Evolutionary conservation across 2,113 vertebrate genomes (phyloP).

Genomic region (Brachyhypopomus occidentalis): DNA sequence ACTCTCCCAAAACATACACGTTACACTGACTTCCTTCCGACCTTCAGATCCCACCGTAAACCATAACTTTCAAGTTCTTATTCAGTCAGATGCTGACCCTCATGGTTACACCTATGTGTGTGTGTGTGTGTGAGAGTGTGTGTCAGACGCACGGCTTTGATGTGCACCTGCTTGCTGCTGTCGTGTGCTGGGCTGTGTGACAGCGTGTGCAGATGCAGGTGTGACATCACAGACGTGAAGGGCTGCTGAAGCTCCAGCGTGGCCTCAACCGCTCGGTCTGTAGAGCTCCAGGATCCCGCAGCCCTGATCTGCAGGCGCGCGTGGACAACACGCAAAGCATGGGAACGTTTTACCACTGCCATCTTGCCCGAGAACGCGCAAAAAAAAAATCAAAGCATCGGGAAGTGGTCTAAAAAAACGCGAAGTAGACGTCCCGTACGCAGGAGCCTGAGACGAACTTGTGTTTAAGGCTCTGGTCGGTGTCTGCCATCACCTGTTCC

Average conservation of each 20-base stretch:
- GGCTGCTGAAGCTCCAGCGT: constrained; percentile 72
- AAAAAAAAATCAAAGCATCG: too few relatives aligned
- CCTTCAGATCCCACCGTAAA: too few relatives aligned
- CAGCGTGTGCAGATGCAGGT: constrained; percentile 67
- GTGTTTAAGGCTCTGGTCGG: background rate
- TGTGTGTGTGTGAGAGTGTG: background rate
- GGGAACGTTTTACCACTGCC: too few relatives aligned
- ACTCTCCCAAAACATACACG: too few relatives aligned
- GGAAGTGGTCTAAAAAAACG: too few relatives aligned
- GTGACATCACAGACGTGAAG: constrained; percentile 69
- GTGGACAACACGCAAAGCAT: too few relatives aligned
- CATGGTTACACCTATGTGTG: too few relatives aligned
- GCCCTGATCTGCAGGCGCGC: constrained; percentile 73
- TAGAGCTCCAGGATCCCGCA: constrained; percentile 69
- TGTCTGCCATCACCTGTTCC: constrained; percentile 65
- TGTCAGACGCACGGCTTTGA: background rate
- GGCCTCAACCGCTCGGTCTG: constrained; percentile 62
- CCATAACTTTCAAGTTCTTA: too few relatives aligned
- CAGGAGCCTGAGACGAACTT: background rate
- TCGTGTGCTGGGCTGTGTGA: constrained; percentile 58
- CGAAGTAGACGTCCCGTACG: background rate
- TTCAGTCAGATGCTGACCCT: too few relatives aligned
- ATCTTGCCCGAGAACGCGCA: too few relatives aligned
- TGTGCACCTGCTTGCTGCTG: constrained; percentile 73
- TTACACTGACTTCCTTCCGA: too few relatives aligned